Conservation (phyloP, 1,140 invertebrate genomes). For the Delia radicum region DNA sequence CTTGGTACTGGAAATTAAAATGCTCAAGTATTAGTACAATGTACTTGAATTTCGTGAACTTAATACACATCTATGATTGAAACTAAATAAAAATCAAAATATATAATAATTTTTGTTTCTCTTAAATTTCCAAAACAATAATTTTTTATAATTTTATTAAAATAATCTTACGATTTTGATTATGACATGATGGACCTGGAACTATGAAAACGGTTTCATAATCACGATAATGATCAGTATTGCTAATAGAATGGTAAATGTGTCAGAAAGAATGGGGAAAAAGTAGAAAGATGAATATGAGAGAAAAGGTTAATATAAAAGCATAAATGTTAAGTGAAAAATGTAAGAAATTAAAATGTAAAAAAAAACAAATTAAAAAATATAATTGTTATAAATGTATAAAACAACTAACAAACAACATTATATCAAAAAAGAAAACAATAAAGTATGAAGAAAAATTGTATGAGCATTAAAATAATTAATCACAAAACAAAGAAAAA, state of each 20-base stretch:
- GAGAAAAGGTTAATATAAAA: background rate
- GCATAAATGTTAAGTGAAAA: background rate
- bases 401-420: background rate
- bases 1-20: too few relatives aligned
- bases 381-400: background rate
- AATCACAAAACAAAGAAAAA: background rate
- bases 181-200: constrained; percentile 65
- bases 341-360: background rate
- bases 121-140: background rate
- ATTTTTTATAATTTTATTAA: background rate
- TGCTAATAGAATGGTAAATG: constrained; percentile 38
- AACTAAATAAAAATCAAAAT: background rate
- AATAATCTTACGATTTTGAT: constrained; percentile 53
- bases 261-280: too few relatives aligned
- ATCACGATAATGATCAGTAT: constrained; percentile 66
- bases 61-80: too few relatives aligned
- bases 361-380: background rate
- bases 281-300: background rate
- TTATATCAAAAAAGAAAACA: background rate
- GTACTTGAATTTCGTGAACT: too few relatives aligned
- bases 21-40: too few relatives aligned
- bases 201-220: constrained; percentile 76
- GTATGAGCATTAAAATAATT: constrained; percentile 18
- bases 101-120: background rate
- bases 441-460: background rate